Base-by-base conservation (phyloP, 2,113 vertebrate genomes). In the Morone saxatilis region DNA sequence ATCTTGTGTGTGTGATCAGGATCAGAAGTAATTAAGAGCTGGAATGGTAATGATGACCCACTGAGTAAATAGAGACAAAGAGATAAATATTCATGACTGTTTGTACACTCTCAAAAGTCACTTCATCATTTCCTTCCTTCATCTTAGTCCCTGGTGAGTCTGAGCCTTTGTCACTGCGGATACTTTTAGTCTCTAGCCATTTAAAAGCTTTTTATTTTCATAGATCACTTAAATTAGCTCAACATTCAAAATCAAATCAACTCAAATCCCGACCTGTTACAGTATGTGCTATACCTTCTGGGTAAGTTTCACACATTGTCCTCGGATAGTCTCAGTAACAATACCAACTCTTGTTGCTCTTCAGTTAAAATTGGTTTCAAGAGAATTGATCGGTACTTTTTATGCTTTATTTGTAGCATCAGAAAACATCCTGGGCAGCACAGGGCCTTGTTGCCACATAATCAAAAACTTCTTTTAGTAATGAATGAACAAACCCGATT, bases 1-100 rank as follows among this genome's bases (percentile, higher is more conserved):
- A 68, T 71, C 62, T 48, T 41, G 25, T 65, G 69, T 88, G 74
- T 86, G 38, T 76, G 74, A 85, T 83, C 4, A 63, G 76, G 72
- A 83, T 88, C 74, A 86, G 51, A 22, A 1, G 40, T 63, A 75
- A 84, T 88, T 80, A 89, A 41, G 9, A 66, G 45, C 12, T 22
- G 56, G 16, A 53, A 36, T 51, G 36, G 38, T 60, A 36, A 59
- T 11, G 66, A 83, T 38, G 62, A 77, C 17, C 54, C 51, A 20
- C 56, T 70, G 48, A 53, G 66, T 53, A 7, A 48, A 74, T 25
- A 11, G 8, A 43, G 7, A 72, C 51, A 59, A 4, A 40, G 45
- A 71, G 17, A 36, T 6, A 22, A 7, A 43, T 4, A n/a, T 2
- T 62, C 10, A 50, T 17, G 41, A 50, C 31, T 6, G 13, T 16